Evolutionary conservation across 2,113 vertebrate species (phyloP).

Genomic region (Lasiurus cinereus): DNA sequence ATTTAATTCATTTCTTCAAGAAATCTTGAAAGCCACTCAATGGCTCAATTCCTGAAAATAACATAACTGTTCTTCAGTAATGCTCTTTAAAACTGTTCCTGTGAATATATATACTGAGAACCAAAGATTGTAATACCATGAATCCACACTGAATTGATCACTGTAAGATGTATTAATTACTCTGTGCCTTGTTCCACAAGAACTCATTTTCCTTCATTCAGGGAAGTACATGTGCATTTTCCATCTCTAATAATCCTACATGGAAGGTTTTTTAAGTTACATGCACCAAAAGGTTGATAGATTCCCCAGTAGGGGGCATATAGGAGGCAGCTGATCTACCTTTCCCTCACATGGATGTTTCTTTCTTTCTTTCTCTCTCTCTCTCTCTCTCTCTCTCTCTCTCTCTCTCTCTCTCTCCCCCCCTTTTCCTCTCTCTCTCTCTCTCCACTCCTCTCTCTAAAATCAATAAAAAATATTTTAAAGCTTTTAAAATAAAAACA

Average conservation of each 20-base stretch:
- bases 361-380: too few species aligned
- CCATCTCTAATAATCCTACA: not conserved
- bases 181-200: not conserved
- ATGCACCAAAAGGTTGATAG: not conserved
- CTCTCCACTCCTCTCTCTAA: not conserved
- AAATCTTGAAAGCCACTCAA: conserved; percentile 54
- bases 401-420: not conserved
- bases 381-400: too few species aligned
- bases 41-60: conserved; percentile 9
- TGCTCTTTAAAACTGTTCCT: not conserved
- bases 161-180: not conserved
- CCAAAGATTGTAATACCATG: not conserved
- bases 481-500: conserved; percentile 17
- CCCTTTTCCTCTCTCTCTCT: too few species aligned
- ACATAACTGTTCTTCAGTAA: not conserved
- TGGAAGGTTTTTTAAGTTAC: not conserved
- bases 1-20: not conserved
- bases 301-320: not conserved
- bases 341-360: not conserved
- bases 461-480: not conserved
- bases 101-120: not conserved
- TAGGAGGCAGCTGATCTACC: not conserved
- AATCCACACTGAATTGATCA: not conserved
- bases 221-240: not conserved
- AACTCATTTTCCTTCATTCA: not conserved